These are phyloP conservation scores for Stegastes partitus DNA, from an alignment of 2,113 vertebrate species.

Conservation along the genomic window DNA sequence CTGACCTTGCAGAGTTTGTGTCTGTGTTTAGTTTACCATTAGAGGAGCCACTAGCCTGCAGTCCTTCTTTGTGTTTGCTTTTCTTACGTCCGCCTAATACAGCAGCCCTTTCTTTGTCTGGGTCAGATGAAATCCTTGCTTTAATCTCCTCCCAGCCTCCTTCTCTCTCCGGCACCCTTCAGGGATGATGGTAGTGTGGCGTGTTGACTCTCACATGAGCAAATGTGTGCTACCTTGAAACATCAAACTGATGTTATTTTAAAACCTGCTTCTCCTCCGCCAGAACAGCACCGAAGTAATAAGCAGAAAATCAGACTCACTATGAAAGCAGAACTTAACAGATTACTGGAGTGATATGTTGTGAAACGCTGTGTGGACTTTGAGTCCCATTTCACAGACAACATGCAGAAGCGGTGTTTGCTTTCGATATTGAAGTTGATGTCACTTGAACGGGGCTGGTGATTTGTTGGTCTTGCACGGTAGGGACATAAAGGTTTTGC, in stretches of 20 bases:
- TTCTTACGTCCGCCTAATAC: neutral
- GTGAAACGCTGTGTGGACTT: constrained; percentile 31
- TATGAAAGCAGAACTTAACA: constrained; percentile 1
- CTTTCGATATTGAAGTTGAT: constrained; percentile 13
- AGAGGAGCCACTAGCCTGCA: neutral
- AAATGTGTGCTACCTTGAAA: neutral
- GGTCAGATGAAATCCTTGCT: neutral
- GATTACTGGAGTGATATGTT: constrained; percentile 1
- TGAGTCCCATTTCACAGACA: constrained; percentile 8
- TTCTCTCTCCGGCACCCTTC: neutral
- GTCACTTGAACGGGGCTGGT: neutral
- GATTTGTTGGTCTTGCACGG: neutral
- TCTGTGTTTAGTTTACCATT: constrained; percentile 35
- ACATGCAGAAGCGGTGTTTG: constrained; percentile 23
- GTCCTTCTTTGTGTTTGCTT: constrained; percentile 19
- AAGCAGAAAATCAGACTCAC: neutral
- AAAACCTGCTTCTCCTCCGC: constrained; percentile 1
- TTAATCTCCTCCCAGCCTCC: constrained; percentile 15
- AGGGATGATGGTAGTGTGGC: neutral
- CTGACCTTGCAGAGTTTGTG: constrained; percentile 45
- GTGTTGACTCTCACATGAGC: constrained; percentile 27
- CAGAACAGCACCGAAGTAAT: neutral
- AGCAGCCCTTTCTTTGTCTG: constrained; percentile 25
- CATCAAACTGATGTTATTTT: neutral
- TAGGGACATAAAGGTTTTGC: neutral